A percentile compares a stretch with the other conserved stretches of the same genome.
Evolutionary conservation across 2,797 vertebrate species (phyloP).

Genomic region (Oreochromis mossambicus): DNA sequence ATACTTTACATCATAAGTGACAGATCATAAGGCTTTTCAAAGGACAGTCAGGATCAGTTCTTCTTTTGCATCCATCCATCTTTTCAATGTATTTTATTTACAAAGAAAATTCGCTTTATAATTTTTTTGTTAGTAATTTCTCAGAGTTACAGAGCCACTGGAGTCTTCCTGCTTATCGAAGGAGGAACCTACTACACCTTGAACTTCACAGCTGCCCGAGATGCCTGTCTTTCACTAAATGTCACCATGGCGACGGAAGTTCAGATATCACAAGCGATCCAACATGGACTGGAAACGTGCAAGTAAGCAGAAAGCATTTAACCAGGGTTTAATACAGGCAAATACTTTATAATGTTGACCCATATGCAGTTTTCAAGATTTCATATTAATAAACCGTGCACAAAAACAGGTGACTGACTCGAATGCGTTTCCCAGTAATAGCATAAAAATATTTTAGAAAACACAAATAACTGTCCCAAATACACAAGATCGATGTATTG

Average conservation of each 20-base stretch:
- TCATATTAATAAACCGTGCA: neutral
- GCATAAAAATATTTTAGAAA: neutral
- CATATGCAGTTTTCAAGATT: neutral
- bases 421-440: neutral
- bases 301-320: constrained; percentile 54
- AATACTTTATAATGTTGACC: neutral
- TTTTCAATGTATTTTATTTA: neutral
- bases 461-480: neutral
- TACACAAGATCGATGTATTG: neutral
- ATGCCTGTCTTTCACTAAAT: constrained; percentile 54
- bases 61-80: neutral
- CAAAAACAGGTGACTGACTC: neutral
- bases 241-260: constrained; percentile 61
- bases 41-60: neutral
- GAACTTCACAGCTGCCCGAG: constrained; percentile 54
- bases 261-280: constrained; percentile 58
- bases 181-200: constrained; percentile 61
- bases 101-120: neutral
- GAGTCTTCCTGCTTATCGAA: constrained; percentile 60
- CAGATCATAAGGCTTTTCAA: neutral
- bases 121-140: neutral
- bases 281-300: constrained; percentile 71
- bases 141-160: constrained; percentile 16
- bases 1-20: neutral
- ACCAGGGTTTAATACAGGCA: neutral